Percentiles rank a stretch among this genome's conserved stretches.
Evolutionary conservation across 2,113 vertebrate species (phyloP).

Genomic region (Grammomys dolichurus): DNA sequence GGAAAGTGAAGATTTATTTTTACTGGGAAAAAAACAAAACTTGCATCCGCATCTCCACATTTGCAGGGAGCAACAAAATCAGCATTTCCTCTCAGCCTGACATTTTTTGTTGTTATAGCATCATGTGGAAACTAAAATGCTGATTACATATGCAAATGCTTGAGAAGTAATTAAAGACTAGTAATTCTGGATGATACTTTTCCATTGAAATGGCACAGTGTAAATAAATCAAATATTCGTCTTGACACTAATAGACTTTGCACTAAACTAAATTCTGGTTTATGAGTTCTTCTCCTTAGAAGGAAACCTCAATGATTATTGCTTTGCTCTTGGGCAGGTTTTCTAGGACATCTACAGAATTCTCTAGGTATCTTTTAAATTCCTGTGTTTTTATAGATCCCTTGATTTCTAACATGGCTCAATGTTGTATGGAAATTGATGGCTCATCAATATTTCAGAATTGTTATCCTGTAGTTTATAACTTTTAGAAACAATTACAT

Average conservation of each 20-base stretch:
- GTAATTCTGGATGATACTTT: not conserved
- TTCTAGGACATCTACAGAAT: not conserved
- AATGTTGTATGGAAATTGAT: not conserved
- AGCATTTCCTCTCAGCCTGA: not conserved
- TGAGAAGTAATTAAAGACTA: not conserved
- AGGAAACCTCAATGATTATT: not conserved
- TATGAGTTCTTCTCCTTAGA: not conserved
- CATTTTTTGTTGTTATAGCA: not conserved
- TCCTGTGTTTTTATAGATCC: not conserved
- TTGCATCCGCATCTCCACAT: not conserved
- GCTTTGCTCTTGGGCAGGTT: not conserved
- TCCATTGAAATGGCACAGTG: not conserved
- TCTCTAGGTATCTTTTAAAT: not conserved
- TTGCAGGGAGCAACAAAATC: not conserved
- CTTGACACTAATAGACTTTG: not conserved
- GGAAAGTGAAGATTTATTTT: not conserved
- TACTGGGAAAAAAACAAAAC: not conserved
- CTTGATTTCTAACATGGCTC: not conserved
- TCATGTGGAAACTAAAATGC: not conserved
- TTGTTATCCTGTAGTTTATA: not conserved
- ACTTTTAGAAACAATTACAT: not conserved
- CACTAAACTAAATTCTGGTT: not conserved
- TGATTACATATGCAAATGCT: not conserved
- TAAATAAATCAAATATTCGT: slow-evolving; percentile 25
- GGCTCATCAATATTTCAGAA: not conserved